These are phyloP conservation scores for Exaiptasia diaphana DNA, from an alignment of 64 coral and sea anemone species.

Conservation along the genomic window DNA sequence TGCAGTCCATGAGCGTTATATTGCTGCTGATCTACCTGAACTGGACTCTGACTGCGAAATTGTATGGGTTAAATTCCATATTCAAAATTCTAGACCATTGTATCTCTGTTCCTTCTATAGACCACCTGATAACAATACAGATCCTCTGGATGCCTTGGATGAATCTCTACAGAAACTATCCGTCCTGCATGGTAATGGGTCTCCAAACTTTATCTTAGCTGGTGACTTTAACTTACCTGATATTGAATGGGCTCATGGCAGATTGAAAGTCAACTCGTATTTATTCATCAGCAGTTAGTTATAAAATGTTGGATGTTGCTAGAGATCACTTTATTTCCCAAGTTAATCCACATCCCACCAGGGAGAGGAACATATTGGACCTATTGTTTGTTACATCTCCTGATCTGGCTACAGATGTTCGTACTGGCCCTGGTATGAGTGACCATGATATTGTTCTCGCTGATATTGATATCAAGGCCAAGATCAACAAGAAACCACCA, in stretches of 20 bases:
- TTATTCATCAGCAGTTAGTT: not conserved
- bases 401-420: not conserved
- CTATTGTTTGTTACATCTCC: not conserved
- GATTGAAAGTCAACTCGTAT: not conserved
- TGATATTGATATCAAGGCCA: slow-evolving; percentile 36
- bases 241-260: slow-evolving; percentile 24
- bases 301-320: not conserved
- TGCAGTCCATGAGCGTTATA: slow-evolving; percentile 24
- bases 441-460: slow-evolving; percentile 18
- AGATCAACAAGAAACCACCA: slow-evolving; percentile 29
- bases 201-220: slow-evolving; percentile 4
- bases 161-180: slow-evolving; percentile 15
- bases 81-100: slow-evolving; percentile 16
- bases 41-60: slow-evolving; percentile 13
- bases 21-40: slow-evolving; percentile 4
- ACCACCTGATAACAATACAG: slow-evolving; percentile 5
- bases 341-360: not conserved
- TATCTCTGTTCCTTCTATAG: not conserved
- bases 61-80: not conserved
- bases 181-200: not conserved
- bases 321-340: not conserved
- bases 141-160: slow-evolving; percentile 5
- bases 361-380: not conserved
- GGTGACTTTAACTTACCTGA: slow-evolving; percentile 32
- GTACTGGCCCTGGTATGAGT: slow-evolving; percentile 13